These are phyloP conservation scores for Heliothis subflexa DNA, from an alignment of 1,140 invertebrate species.

Conservation along the genomic window DNA sequence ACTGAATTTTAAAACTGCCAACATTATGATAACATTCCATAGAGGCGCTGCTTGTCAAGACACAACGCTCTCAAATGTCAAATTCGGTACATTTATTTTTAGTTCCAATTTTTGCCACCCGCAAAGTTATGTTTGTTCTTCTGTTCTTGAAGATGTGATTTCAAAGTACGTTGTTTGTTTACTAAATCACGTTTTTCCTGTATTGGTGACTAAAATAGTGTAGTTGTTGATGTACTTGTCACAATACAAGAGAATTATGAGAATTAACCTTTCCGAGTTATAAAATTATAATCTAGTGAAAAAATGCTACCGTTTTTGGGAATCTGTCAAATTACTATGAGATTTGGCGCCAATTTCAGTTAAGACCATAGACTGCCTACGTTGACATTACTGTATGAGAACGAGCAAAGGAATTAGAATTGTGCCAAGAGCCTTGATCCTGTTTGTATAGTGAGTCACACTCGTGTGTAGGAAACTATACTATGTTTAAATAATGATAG, in stretches of 20 bases:
- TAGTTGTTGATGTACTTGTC: too few relatives aligned
- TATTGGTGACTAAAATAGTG: neutral
- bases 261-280: too few relatives aligned
- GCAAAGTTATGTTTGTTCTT: neutral
- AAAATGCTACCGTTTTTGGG: too few relatives aligned
- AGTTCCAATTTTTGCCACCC: neutral
- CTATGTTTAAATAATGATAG: neutral
- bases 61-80: neutral
- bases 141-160: neutral
- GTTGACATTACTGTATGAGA: neutral
- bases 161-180: conserved; percentile 7
- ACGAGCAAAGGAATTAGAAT: neutral
- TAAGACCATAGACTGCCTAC: neutral
- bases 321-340: too few relatives aligned
- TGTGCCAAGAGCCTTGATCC: neutral
- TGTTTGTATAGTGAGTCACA: conserved; percentile 6
- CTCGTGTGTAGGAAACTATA: neutral
- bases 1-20: neutral
- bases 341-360: too few relatives aligned
- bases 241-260: too few relatives aligned
- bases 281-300: too few relatives aligned
- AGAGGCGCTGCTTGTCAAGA: conserved; percentile 5
- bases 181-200: neutral
- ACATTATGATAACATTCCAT: neutral
- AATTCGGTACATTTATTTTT: conserved; percentile 9